phyloP scores from a whole-genome alignment of 2,888 invertebrate species.

The Hydriomena furcata region DNA sequence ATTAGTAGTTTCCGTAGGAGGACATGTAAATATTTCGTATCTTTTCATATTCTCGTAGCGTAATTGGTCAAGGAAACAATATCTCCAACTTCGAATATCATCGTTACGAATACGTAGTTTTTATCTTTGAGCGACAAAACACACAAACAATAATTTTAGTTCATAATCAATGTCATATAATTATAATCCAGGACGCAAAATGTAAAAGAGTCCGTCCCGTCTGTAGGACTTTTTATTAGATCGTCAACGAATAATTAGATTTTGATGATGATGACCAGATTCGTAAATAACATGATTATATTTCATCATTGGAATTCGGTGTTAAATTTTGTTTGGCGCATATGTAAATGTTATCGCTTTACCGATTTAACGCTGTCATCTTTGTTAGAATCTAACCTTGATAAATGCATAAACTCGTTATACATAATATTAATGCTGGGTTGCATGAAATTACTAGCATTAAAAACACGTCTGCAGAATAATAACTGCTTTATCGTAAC shows the following conservation, averaged over 20 bases:
- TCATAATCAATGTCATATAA: background rate
- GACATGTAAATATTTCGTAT: background rate
- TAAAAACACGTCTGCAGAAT: constrained; percentile 16
- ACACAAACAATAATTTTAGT: background rate
- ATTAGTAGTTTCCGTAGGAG: no score
- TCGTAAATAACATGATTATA: background rate
- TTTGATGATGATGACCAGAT: constrained; percentile 1
- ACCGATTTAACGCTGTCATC: background rate
- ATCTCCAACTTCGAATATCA: background rate
- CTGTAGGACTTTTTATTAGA: constrained; percentile 2
- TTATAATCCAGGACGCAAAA: no score
- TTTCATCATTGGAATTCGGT: background rate
- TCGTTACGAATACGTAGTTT: background rate
- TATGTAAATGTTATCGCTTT: background rate
- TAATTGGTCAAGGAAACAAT: background rate
- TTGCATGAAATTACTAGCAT: constrained; percentile 6
- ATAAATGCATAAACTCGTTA: background rate
- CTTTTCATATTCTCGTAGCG: background rate
- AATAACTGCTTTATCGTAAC: constrained; percentile 30
- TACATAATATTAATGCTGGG: background rate
- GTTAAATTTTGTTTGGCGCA: background rate
- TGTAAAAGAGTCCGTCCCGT: background rate
- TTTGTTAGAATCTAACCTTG: background rate
- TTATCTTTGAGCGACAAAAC: background rate
- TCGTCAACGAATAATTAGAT: constrained; percentile 3